Percentiles rank a stretch among this genome's conserved stretches.
phyloP scores from a whole-genome alignment of 2,113 vertebrate genomes.

The Micromys minutus region DNA sequence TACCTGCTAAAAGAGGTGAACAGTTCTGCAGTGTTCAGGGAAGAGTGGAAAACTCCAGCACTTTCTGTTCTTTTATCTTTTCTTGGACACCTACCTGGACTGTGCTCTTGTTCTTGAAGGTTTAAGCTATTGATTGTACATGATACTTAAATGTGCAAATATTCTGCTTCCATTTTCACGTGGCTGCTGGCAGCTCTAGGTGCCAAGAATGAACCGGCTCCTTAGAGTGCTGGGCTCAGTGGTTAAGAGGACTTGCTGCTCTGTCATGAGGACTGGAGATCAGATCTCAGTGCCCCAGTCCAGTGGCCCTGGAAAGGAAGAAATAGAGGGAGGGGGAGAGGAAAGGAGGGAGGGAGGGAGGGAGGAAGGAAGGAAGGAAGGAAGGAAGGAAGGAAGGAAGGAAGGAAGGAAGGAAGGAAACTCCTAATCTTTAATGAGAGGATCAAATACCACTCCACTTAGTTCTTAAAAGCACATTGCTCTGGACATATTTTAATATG shows the following conservation, averaged over 20 bases:
- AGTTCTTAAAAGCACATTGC: slow-evolving; percentile 44
- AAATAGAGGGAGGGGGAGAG: too few relatives aligned
- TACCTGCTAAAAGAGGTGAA: slow-evolving; percentile 65
- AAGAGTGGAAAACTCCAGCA: slow-evolving; percentile 66
- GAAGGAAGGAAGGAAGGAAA: neutral
- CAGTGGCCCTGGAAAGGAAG: too few relatives aligned
- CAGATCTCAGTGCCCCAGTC: neutral
- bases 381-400: neutral
- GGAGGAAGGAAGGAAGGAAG: neutral
- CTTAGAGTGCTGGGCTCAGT: slow-evolving; percentile 50
- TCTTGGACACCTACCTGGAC: slow-evolving; percentile 58
- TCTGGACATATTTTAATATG: slow-evolving; percentile 12
- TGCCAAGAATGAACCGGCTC: slow-evolving; percentile 31
- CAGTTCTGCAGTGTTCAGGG: slow-evolving; percentile 73
- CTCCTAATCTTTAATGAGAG: neutral
- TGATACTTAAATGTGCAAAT: slow-evolving; percentile 66
- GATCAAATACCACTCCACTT: slow-evolving; percentile 54
- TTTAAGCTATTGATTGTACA: slow-evolving; percentile 74
- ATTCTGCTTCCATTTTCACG: slow-evolving; percentile 52
- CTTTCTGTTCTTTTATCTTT: slow-evolving; percentile 71
- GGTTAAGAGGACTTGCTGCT: neutral
- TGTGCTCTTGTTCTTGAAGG: slow-evolving; percentile 59
- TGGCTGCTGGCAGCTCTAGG: neutral
- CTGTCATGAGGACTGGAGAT: neutral
- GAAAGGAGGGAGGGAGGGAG: neutral